A percentile compares a stretch with the other conserved stretches of the same genome.
phyloP scores from a whole-genome alignment of 2,888 invertebrate genomes.

The Epinotia brunnichana region DNA sequence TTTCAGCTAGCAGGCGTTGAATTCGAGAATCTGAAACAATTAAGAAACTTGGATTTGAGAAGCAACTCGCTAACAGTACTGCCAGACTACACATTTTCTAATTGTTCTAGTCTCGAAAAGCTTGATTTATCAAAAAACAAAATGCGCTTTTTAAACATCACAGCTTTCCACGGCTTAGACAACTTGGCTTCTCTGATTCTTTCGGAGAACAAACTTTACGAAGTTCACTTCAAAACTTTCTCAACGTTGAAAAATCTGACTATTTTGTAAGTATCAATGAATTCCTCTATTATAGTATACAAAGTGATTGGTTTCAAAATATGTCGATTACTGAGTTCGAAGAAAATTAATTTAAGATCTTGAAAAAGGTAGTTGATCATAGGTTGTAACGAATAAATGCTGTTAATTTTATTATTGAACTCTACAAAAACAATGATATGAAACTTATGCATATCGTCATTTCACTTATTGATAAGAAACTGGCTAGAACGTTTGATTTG shows the following conservation, averaged over 20 bases:
- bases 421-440: no score
- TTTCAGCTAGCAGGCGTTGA: slow-evolving; percentile 82
- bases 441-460: no score
- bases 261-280: slow-evolving; percentile 85
- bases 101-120: slow-evolving; percentile 84
- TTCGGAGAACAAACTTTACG: slow-evolving; percentile 87
- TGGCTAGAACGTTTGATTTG: no score
- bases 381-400: no score
- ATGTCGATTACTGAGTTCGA: no score
- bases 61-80: slow-evolving; percentile 85
- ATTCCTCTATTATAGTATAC: not conserved
- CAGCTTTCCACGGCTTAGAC: slow-evolving; percentile 85
- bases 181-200: slow-evolving; percentile 87
- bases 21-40: slow-evolving; percentile 79
- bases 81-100: slow-evolving; percentile 84
- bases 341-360: no score
- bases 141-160: slow-evolving; percentile 84
- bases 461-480: no score
- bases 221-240: slow-evolving; percentile 86
- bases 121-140: slow-evolving; percentile 88
- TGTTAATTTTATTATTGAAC: no score
- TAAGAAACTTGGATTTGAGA: slow-evolving; percentile 87
- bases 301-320: no score
- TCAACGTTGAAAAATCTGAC: slow-evolving; percentile 85
- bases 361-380: no score